A percentile compares a stretch with the other conserved stretches of the same genome.
These are phyloP conservation scores for Ophioninae sp. DNA, from an alignment of 2,888 invertebrate species.

Conservation along the genomic window DNA sequence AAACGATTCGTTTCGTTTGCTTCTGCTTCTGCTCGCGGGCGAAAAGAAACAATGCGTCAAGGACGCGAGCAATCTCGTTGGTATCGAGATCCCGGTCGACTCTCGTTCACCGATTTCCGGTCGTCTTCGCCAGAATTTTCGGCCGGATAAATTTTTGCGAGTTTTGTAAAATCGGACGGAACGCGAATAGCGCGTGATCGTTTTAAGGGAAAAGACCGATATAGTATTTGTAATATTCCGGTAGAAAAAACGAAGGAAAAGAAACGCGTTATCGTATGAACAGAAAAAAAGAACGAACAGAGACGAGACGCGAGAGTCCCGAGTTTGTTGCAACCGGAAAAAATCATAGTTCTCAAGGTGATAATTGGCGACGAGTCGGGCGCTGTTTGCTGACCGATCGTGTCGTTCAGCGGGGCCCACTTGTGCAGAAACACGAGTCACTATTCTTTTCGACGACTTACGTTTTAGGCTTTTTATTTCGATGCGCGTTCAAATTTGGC, in stretches of 20 bases:
- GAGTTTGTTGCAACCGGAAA: conserved; percentile 22
- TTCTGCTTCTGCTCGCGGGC: not conserved
- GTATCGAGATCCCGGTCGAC: not conserved
- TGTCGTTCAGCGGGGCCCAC: conserved; percentile 33
- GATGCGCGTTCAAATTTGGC: conserved; percentile 1
- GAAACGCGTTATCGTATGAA: conserved; percentile 9
- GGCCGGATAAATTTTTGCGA: not conserved
- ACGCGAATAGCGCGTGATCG: conserved; percentile 16
- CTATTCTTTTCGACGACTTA: not conserved
- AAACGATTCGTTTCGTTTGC: not conserved
- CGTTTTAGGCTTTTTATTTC: conserved; percentile 9
- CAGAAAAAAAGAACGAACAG: not conserved
- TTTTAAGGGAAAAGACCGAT: not conserved
- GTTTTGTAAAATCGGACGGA: conserved; percentile 34
- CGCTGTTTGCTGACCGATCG: conserved; percentile 33
- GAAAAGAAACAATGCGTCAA: not conserved
- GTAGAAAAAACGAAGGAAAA: not conserved
- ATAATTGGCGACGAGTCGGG: conserved; percentile 47
- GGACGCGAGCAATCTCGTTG: not conserved
- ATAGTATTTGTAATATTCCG: not conserved
- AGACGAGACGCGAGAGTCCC: conserved; percentile 1
- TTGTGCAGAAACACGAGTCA: conserved; percentile 18
- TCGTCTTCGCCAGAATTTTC: too few species aligned
- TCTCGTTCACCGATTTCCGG: too few species aligned
- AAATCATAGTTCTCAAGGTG: conserved; percentile 15